Evolutionary conservation across 2,888 invertebrate genomes (phyloP).

Genomic region (Ametastegia equiseti): DNA sequence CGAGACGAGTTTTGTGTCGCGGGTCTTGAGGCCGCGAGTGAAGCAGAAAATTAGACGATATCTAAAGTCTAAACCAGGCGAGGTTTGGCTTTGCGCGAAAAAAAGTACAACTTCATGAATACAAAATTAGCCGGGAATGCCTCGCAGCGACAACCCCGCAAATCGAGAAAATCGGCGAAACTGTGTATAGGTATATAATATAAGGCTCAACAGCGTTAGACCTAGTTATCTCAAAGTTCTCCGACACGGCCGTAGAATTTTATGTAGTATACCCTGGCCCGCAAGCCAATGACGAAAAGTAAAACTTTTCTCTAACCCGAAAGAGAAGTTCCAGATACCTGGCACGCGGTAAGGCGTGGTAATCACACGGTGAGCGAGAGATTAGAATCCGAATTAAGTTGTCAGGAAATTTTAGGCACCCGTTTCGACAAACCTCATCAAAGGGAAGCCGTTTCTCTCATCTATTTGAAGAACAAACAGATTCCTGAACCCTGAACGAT

Average conservation of each 20-base stretch:
- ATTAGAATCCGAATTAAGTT: conserved; percentile 44
- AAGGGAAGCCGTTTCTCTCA: neutral
- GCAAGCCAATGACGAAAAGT: conserved; percentile 26
- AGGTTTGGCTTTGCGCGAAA: neutral
- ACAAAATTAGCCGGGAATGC: conserved; percentile 46
- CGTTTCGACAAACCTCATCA: neutral
- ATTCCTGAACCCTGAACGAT: neutral
- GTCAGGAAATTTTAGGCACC: neutral
- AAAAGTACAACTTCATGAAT: conserved; percentile 49
- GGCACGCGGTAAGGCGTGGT: neutral
- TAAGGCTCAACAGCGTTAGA: neutral
- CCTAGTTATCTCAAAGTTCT: conserved; percentile 38
- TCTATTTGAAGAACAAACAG: neutral
- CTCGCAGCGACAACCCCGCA: conserved; percentile 18
- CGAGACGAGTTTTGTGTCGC: no score
- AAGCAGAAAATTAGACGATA: conserved; percentile 48
- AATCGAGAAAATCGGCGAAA: conserved; percentile 31
- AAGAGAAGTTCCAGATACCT: conserved; percentile 17
- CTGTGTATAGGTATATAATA: neutral
- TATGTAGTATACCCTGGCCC: neutral
- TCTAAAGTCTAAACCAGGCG: conserved; percentile 16
- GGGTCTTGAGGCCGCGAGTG: conserved; percentile 20
- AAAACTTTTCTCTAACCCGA: conserved; percentile 14
- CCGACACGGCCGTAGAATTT: conserved; percentile 44
- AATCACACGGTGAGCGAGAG: conserved; percentile 34